Evolutionary conservation across 2,797 vertebrate genomes (phyloP), one percentile per base, ranked within the genome.

Genomic region (Notoglanidium macrostoma): DNA sequence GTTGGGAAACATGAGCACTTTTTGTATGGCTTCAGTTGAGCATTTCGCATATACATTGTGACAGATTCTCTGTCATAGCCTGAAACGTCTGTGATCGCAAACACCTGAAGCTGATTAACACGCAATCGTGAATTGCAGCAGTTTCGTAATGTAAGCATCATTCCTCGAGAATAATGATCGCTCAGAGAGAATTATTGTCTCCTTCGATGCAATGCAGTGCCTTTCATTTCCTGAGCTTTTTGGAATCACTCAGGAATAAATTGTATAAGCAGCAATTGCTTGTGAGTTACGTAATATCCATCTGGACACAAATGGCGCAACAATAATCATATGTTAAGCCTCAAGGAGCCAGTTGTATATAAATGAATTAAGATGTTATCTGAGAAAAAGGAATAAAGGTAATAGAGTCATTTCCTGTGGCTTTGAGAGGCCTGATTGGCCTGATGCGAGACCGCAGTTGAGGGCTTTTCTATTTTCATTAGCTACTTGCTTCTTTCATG

Each of bases 31-130:
- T 55, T 23, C 14, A 68, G 26, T 76, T 23, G 19, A 67, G 19
- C n/a, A 51, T 44, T 82, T 61, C 67, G 12, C 10, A 19, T 46
- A 70, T 70, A 78, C 61, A 80, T 67, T 19, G 2, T 67, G 79
- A 78, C 84, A 67, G 57, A 68, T 82, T 76, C n/a, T 76, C 12
- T 51, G 78, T 32, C n/a, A 49, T 29, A 12, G 72, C 54, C 55
- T 80, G 51, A 70, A 35, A 26, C 11, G 2, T 15, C 35, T 29
- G 23, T 19, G 23, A 76, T 76, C 26, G 11, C 61, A 77, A 54
- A 63, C 79, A 86, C 73, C 85, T 86, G 85, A 86, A 84, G 63
- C 63, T 40, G 70, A 86, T 88, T 77, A 88, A 77, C 23, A 51
- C 17, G n/a, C 55, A 61, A 40, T 86, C 81, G 84, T 72, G 35